Base-by-base conservation (phyloP, 1,140 invertebrate species). In the Lethrus apterus region DNA sequence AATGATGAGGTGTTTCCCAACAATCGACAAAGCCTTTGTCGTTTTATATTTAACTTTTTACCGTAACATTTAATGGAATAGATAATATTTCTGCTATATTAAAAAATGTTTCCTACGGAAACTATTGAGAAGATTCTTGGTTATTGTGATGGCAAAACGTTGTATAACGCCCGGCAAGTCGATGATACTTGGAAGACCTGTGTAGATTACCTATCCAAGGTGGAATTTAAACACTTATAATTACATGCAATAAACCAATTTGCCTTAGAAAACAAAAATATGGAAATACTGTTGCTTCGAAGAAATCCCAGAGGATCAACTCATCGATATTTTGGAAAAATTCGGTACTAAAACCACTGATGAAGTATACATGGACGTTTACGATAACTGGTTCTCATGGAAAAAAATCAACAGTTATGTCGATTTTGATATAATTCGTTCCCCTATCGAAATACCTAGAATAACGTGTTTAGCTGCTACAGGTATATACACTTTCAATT, bases 211-310 rank as follows among this genome's bases (percentile, higher is more conserved):
- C 33, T 64, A 38, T 46, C 50, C 11, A 44, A 52, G 54, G 62
- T 63, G 44, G 44, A 9, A 26, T 9, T 13, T 21, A 8, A 26
- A 41, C 15, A 4, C n/a, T 14, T 7, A 13, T 8, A 23, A 11
- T 36, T 15, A 10, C 18, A 14, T 13, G 4, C 31, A 5, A 21
- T 14, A 21, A 21, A 24, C 21, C 4, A n/a, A 21, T 23, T 24
- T 34, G 17, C 8, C 31, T n/a, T 45, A 64, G 62, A 63, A 55
- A 55, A 60, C 55, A 8, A 44, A 50, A 23, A 31, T 64, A 21
- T 63, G 60, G 60, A 51, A 58, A 42, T 59, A 57, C 51, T 59
- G 57, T 41, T 64, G 60, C 36, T 41, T 46, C 18, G 57, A 61
- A 35, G 62, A 64, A 43, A 63, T 64, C 15, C 59, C 59, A 10